Evolutionary conservation across 2,113 vertebrate species (phyloP), one percentile per base, ranked within the genome.

Genomic region (Carollia perspicillata): DNA sequence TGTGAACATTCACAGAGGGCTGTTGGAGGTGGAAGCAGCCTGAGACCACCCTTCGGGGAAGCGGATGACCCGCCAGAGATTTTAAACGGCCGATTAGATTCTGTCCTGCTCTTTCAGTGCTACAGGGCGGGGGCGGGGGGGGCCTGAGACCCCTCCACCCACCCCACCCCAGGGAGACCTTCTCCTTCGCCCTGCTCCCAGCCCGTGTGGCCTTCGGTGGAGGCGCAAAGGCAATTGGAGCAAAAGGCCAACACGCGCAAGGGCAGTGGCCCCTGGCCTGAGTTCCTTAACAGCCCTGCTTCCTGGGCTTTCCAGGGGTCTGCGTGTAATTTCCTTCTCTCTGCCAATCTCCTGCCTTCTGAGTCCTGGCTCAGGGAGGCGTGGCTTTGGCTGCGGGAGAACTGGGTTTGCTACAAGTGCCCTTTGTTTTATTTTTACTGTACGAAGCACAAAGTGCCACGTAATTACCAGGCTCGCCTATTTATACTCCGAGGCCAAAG

Each of bases 81-180:
- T 60, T 28, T 5, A 11, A 9, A 60, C 9, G 58, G 23, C 55
- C 23, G 22, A 23, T 28, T 60, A 60, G 9, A 60, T 1, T 60
- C 23, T 0, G 10, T 4, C 23, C 23, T 4, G 58, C 4, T 26
- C 58, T 28, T 1, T 28, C 26, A 97, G 93, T 98, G 96, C 92
- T 92, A 74, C 58, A 68, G 84, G 83, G 94, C 58, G 72, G 84
- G 88, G 71, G 53, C 63, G 84, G 83, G 87, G 94, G 14, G 71
- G 93, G 94, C 96, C 95, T 97, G 97, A 90, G 66, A 83, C 79
- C 92, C 89, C 47, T 81, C n/a, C n/a, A n/a, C n/a, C n/a, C n/a
- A n/a, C n/a, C n/a, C n/a, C n/a, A n/a, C n/a, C n/a, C n/a, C n/a
- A n/a, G 55, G 69, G 47, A 33, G 11, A 10, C 28, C 72, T 55